Base-by-base conservation (phyloP, 2,888 invertebrate genomes). In the Cryptosula pallasiana region DNA sequence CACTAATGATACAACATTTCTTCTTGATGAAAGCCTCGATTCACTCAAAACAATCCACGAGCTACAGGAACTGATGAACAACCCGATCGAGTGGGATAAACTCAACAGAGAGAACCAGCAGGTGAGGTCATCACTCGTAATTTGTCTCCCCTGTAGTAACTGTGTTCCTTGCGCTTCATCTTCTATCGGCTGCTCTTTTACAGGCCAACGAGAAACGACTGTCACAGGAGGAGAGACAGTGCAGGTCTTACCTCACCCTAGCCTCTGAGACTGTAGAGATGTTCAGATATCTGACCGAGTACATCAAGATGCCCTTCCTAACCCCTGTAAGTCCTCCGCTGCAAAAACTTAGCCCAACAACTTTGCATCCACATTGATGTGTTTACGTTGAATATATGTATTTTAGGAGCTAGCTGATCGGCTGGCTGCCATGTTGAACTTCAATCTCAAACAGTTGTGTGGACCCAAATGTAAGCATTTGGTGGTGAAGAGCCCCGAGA, bases 1-100 rank as follows among this genome's bases (percentile, higher is more conserved):
- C 77, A 97, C 97, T 94, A 97, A 97, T 82, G 97, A 97, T 85
- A 97, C 95, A 29, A 97, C 96, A 71, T 97, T 95, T 87, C 88
- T 97, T 73, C 87, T 97, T 76, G 99, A 99, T 83, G 99, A 99
- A 85, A 95, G 95, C 82, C 86, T 95, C 71, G 92, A 95, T 86
- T 93, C 94, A 79, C 88, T 98, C 76, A 89, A 88, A 79, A 79
- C 88, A 72, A 89, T 90, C 75, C 88, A 89, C 77, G 89, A 90
- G 78, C 91, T 94, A 27, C 98, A 97, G 84, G 93, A 91, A 77
- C 85, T 92, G 70, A 91, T 92, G 88, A 89, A 90, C 71, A 91
- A 91, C 79, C 87, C 88, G 35, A 87, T 84, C 63, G 88, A 87
- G 74, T 93, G 92, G 92, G 85, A 87, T 36, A 88, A 88, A 72